phyloP scores from a whole-genome alignment of 2,797 vertebrate genomes.

The Hydrocynus forskahlii region DNA sequence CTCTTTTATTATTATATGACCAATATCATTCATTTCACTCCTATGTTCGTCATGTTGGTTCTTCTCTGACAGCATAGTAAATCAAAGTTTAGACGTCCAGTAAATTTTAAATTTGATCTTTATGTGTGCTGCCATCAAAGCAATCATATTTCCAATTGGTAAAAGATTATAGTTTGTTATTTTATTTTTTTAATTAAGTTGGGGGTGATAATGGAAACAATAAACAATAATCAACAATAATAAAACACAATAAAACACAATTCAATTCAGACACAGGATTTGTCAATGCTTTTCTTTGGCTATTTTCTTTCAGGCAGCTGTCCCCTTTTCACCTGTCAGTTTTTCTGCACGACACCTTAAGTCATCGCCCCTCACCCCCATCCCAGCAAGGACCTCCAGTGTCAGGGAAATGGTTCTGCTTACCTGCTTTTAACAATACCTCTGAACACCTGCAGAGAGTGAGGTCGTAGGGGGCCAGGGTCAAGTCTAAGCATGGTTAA shows the following conservation, averaged over 20 bases:
- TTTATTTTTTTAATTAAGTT: background rate
- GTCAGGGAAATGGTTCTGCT: constrained; percentile 56
- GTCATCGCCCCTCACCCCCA: constrained; percentile 50
- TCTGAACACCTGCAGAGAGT: constrained; percentile 57
- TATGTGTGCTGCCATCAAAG: background rate
- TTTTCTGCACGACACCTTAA: constrained; percentile 42
- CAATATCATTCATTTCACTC: no score
- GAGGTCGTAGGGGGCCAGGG: constrained; percentile 49
- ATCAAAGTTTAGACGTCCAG: background rate
- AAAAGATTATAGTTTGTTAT: background rate
- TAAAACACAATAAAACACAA: no score
- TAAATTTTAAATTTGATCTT: background rate
- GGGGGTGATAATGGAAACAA: background rate
- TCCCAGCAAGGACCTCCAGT: constrained; percentile 38
- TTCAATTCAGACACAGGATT: background rate
- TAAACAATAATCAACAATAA: background rate
- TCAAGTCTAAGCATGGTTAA: constrained; percentile 56
- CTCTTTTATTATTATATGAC: background rate
- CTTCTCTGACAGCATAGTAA: background rate
- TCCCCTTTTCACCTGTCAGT: constrained; percentile 21
- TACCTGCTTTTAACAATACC: constrained; percentile 54
- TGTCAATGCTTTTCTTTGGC: background rate
- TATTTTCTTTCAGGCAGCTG: constrained; percentile 9
- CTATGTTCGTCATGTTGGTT: background rate
- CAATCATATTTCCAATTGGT: background rate